These are phyloP conservation scores for Micromesistius poutassou DNA, from an alignment of 2,797 vertebrate genomes.

Conservation along the genomic window DNA sequence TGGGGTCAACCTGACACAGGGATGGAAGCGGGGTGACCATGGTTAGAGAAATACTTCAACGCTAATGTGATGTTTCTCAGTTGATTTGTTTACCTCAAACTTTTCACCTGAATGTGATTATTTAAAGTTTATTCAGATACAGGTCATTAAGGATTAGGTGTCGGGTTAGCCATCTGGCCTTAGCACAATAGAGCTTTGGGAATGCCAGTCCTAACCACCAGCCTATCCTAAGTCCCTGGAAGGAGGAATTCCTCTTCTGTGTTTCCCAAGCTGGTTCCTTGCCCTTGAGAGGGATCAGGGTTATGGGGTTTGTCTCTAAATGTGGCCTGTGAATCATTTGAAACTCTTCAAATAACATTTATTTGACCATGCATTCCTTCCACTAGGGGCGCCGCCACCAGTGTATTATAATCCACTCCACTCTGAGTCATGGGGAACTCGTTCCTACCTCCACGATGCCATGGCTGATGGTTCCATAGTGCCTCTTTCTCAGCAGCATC, in stretches of 20 bases:
- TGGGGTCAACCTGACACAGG: slow-evolving; percentile 86
- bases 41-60: background rate
- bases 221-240: no score
- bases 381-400: background rate
- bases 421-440: background rate
- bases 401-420: background rate
- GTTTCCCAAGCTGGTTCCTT: background rate
- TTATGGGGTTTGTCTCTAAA: background rate
- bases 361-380: background rate
- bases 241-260: no score
- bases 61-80: no score
- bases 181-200: background rate
- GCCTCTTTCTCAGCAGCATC: slow-evolving; percentile 94
- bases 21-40: background rate
- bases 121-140: no score
- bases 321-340: background rate
- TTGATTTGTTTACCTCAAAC: no score
- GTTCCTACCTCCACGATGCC: slow-evolving; percentile 92
- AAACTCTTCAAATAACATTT: background rate
- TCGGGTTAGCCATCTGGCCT: background rate
- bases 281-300: background rate
- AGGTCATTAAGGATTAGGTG: no score
- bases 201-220: no score
- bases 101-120: no score
- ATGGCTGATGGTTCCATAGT: slow-evolving; percentile 96